phyloP scores from a whole-genome alignment of 2,113 vertebrate species.

The Plotosus lineatus region DNA sequence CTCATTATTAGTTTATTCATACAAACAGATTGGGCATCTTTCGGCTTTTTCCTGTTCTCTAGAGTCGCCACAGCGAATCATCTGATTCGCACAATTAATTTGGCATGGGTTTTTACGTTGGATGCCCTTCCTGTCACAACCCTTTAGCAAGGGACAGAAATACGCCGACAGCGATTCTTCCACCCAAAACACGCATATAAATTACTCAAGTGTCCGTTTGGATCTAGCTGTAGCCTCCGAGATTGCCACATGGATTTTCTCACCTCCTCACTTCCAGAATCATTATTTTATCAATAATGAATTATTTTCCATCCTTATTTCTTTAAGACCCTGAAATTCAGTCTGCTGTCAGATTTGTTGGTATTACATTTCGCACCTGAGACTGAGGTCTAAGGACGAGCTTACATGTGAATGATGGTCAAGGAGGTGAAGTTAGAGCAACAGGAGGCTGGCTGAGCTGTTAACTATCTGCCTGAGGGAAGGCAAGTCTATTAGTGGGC shows the following conservation, averaged over 20 bases:
- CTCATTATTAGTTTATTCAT: slow-evolving; percentile 15
- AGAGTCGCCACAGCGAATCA: no score
- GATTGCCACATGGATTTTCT: background rate
- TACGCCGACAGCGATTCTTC: no score
- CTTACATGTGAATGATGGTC: background rate
- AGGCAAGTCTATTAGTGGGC: slow-evolving; percentile 38
- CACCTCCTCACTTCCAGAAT: background rate
- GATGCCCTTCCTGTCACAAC: no score
- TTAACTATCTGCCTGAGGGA: slow-evolving; percentile 38
- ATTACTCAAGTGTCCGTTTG: background rate
- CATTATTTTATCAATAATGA: no score
- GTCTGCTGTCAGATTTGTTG: background rate
- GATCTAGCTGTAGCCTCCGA: background rate
- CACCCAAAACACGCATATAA: slow-evolving; percentile 8
- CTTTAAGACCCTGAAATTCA: background rate
- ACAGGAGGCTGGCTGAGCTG: slow-evolving; percentile 10
- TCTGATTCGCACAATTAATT: no score
- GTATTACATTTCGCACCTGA: background rate
- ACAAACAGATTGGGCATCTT: no score
- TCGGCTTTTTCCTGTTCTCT: no score
- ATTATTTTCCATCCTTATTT: no score
- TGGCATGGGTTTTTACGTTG: no score
- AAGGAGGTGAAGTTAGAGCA: slow-evolving; percentile 19
- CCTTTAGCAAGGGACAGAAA: no score
- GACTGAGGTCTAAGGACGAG: background rate